Base-by-base conservation (phyloP, 2,888 invertebrate genomes). In the Clanis bilineata region DNA sequence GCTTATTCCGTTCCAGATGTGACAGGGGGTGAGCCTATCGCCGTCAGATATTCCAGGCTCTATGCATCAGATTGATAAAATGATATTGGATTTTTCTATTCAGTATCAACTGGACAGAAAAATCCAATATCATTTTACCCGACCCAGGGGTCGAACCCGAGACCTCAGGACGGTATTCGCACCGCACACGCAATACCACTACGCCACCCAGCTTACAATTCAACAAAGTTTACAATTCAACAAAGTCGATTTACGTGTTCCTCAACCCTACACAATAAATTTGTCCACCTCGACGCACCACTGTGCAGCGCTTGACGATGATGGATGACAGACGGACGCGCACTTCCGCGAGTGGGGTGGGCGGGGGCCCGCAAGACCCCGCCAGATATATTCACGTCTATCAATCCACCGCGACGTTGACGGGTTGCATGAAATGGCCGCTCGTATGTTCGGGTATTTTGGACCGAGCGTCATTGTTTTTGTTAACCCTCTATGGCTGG, bases 331-430 rank as follows among this genome's bases (percentile, higher is more conserved):
- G 82, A 80, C 80, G 79, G 77, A 71, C 74, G 72, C 69, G 67
- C 75, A 69, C 71, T 74, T 74, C 76, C 73, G 73, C 69, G 74
- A 66, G 65, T 56, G 62, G 67, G 64, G 57, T 62, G 63, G 64
- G 68, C 64, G 66, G 66, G 57, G 61, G 66, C 63, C 58, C 61
- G 62, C 64, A 68, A 65, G 67, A 74, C 81, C 79, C 80, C 79
- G 79, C 77, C 69, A 82, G 83, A 85, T 83, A 80, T 80, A 83
- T 82, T 75, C 80, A 73, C 79, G 82, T 82, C 85, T 80, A 86
- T 86, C 86, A 84, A 84, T 85, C 81, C 73, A 69, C 66, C 70
- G 65, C 76, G 82, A 82, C 81, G 78, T 77, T 83, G 88, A 85
- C 85, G 82, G 81, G 82, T 85, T 79, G 79, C 78, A 77, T 75